These are phyloP conservation scores for Todus mexicanus DNA, from an alignment of 2,797 vertebrate species.

Conservation along the genomic window DNA sequence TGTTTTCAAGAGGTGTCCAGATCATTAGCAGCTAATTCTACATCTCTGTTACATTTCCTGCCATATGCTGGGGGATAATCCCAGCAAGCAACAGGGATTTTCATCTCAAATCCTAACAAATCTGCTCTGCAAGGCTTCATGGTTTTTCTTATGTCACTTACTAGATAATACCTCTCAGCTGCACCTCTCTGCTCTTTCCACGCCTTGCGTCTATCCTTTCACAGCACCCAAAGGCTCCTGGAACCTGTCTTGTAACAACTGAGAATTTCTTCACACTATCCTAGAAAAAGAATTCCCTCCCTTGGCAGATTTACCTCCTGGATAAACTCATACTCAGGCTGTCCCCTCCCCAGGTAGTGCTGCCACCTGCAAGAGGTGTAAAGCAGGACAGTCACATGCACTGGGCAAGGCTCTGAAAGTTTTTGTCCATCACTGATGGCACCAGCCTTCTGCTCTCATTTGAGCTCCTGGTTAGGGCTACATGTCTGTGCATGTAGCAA, in stretches of 20 bases:
- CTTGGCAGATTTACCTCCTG: not conserved
- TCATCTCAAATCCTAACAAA: slow-evolving; percentile 58
- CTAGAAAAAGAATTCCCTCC: not conserved
- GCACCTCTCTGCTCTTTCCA: not conserved
- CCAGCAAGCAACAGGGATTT: slow-evolving; percentile 41
- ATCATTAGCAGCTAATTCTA: slow-evolving; percentile 54
- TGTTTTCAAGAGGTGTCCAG: slow-evolving; percentile 19
- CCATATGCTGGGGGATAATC: slow-evolving; percentile 52
- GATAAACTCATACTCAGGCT: not conserved
- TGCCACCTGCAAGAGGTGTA: not conserved
- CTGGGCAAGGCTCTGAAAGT: not conserved
- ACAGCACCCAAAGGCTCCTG: not conserved
- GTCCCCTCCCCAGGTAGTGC: not conserved
- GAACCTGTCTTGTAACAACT: not conserved
- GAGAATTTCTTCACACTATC: not conserved
- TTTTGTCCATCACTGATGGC: not conserved
- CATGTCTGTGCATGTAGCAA: fast-evolving
- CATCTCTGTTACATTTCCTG: slow-evolving; percentile 21
- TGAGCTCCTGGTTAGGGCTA: not conserved
- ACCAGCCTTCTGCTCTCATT: not conserved
- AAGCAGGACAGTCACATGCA: not conserved
- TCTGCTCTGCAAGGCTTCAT: slow-evolving; percentile 19
- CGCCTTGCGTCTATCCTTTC: not conserved
- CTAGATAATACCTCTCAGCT: not conserved
- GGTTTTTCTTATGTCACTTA: not conserved